Evolutionary conservation across 2,797 vertebrate genomes (phyloP).

Genomic region (Gymnocypris eckloni): DNA sequence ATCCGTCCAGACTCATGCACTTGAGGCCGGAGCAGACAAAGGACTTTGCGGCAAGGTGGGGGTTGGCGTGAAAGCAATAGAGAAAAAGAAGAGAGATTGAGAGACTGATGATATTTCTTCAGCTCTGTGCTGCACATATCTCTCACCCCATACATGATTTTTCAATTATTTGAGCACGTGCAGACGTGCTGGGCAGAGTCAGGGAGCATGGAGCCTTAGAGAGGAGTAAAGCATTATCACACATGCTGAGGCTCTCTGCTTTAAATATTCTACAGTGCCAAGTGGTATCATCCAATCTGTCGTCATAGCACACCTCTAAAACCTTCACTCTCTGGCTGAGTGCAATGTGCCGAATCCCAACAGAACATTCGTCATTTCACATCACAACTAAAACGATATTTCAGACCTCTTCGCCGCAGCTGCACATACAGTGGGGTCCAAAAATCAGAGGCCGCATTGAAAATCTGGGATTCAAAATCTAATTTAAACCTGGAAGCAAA

Average conservation of each 20-base stretch:
- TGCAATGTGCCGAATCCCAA: constrained; percentile 36
- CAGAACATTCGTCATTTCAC: constrained; percentile 41
- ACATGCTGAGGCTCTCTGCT: constrained; percentile 54
- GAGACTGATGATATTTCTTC: constrained; percentile 63
- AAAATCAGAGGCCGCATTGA: neutral
- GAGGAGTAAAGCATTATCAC: constrained; percentile 58
- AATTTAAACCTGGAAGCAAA: constrained; percentile 15
- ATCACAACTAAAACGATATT: constrained; percentile 36
- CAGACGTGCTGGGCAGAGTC: constrained; percentile 56
- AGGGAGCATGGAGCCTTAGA: constrained; percentile 41
- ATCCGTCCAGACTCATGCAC: constrained; percentile 60
- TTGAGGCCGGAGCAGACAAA: constrained; percentile 67
- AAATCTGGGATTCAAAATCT: neutral
- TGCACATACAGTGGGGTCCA: constrained; percentile 12
- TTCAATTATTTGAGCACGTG: constrained; percentile 65
- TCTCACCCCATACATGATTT: constrained; percentile 64
- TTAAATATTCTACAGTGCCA: constrained; percentile 61
- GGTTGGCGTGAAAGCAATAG: constrained; percentile 2
- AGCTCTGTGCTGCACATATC: constrained; percentile 58
- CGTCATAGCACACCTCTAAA: constrained; percentile 54
- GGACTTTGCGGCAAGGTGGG: constrained; percentile 58
- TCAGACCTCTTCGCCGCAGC: constrained; percentile 16
- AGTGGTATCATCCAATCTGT: constrained; percentile 54
- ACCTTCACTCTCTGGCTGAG: constrained; percentile 33
- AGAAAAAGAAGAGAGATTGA: constrained; percentile 44